These are phyloP conservation scores for Drosophila carrolli DNA, from an alignment of 1,140 invertebrate genomes.

Conservation along the genomic window DNA sequence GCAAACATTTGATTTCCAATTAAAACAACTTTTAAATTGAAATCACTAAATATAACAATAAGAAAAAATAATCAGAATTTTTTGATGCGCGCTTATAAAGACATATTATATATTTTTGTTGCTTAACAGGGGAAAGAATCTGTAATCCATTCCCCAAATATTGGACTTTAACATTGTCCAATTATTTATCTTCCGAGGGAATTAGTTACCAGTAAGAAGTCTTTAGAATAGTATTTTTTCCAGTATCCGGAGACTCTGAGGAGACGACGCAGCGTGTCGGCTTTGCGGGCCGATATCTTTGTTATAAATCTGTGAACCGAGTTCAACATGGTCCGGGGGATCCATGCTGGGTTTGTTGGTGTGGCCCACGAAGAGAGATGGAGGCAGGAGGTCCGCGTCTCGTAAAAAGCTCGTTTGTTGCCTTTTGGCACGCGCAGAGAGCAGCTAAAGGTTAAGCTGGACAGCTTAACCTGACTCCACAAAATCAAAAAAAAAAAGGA, in stretches of 20 bases:
- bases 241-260: constrained; percentile 13
- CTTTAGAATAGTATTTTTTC: background rate
- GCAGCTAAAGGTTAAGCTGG: constrained; percentile 75
- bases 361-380: constrained; percentile 52
- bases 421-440: constrained; percentile 78
- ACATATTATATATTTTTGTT: too few species aligned
- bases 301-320: constrained; percentile 82
- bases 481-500: too few species aligned
- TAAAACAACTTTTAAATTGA: too few species aligned
- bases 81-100: too few species aligned
- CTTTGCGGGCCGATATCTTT: constrained; percentile 73
- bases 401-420: constrained; percentile 81
- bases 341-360: constrained; percentile 77
- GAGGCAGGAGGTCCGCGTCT: constrained; percentile 47
- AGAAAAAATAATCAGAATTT: too few species aligned
- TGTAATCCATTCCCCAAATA: too few species aligned
- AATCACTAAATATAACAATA: too few species aligned
- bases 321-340: constrained; percentile 69
- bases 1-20: too few species aligned
- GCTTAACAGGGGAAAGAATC: too few species aligned
- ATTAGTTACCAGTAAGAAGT: too few species aligned
- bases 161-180: too few species aligned
- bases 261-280: constrained; percentile 71
- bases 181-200: too few species aligned
- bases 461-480: constrained; percentile 69